Evolutionary conservation across 2,888 invertebrate genomes (phyloP).

Genomic region (Pecten maximus): DNA sequence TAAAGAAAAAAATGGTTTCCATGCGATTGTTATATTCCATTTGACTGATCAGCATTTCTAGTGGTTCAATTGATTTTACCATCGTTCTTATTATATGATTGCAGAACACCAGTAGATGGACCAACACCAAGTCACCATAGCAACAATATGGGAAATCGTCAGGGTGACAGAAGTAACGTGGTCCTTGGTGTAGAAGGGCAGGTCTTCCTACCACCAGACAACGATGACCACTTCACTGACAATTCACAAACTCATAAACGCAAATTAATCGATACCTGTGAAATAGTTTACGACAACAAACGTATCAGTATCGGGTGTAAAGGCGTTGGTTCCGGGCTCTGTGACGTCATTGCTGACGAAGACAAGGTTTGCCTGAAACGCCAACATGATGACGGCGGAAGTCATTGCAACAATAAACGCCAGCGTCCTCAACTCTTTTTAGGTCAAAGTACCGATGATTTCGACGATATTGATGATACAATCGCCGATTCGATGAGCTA

Average conservation of each 20-base stretch:
- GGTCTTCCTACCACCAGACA: no score
- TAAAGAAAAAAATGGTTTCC: no score
- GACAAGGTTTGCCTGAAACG: background rate
- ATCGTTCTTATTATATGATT: background rate
- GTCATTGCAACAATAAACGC: background rate
- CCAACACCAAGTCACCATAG: background rate
- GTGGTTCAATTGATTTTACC: no score
- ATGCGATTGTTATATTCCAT: no score
- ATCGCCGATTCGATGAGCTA: background rate
- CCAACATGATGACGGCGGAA: background rate
- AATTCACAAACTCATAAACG: background rate
- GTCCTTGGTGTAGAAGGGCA: background rate
- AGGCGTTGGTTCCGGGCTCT: background rate
- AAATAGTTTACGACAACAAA: background rate
- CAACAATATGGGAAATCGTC: background rate
- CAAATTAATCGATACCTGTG: background rate
- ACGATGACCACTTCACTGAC: background rate
- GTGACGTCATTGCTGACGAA: background rate
- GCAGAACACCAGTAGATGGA: background rate
- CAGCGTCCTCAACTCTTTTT: background rate
- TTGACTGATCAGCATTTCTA: no score
- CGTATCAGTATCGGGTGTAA: background rate
- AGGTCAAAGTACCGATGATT: background rate
- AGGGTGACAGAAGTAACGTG: background rate
- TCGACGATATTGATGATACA: background rate